Percentiles rank a stretch among this genome's conserved stretches.
Evolutionary conservation across 2,888 invertebrate genomes (phyloP).

Genomic region (Spodoptera exigua): DNA sequence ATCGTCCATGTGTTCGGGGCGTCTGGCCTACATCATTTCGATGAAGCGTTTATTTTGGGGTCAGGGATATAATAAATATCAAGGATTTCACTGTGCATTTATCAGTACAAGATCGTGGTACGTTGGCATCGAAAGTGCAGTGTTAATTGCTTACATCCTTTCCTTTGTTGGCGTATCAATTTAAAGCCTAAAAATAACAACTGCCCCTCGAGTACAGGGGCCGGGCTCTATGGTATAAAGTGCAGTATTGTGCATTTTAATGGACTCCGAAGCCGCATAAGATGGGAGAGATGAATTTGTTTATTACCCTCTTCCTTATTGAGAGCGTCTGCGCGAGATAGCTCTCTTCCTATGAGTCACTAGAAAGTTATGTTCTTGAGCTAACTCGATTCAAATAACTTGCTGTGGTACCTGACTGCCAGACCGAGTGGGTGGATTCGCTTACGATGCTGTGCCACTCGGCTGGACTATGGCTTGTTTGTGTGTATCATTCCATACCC

Average conservation of each 20-base stretch:
- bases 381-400: conserved; percentile 83
- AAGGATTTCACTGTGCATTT: conserved; percentile 61
- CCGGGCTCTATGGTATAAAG: conserved; percentile 80
- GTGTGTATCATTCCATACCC: conserved; percentile 43
- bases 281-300: conserved; percentile 89
- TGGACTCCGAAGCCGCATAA: conserved; percentile 84
- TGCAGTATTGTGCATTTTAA: conserved; percentile 89
- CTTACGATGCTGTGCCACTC: conserved; percentile 42
- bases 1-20: conserved; percentile 58
- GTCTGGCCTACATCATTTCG: conserved; percentile 72
- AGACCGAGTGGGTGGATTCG: conserved; percentile 59
- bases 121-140: conserved; percentile 77
- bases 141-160: conserved; percentile 88
- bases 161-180: conserved; percentile 86
- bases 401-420: conserved; percentile 70
- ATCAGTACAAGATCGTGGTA: conserved; percentile 63
- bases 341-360: conserved; percentile 89
- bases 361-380: conserved; percentile 87
- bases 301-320: conserved; percentile 89
- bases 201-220: conserved; percentile 77
- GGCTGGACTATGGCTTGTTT: conserved; percentile 52
- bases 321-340: conserved; percentile 88
- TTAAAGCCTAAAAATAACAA: conserved; percentile 85
- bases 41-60: conserved; percentile 64
- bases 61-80: conserved; percentile 64